Conservation (phyloP, 2,113 vertebrate species). For the Chamaetylas fuelleborni region DNA sequence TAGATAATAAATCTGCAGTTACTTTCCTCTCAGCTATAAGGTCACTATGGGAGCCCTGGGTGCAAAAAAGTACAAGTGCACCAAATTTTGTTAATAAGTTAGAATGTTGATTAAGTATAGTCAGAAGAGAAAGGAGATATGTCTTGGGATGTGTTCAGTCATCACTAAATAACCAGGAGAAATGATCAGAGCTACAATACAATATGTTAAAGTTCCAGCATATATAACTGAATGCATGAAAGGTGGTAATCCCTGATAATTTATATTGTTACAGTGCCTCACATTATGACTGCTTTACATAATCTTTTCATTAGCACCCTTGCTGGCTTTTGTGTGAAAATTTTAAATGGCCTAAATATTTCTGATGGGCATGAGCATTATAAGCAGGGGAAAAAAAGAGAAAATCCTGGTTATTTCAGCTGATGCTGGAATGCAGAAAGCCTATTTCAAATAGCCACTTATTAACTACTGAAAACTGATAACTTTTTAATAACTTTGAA, state of each 20-base stretch:
- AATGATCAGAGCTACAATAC: neutral
- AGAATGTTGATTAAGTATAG: neutral
- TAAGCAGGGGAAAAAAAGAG: neutral
- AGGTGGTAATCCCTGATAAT: neutral
- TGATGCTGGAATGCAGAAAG: neutral
- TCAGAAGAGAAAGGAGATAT: neutral
- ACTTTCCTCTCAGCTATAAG: neutral
- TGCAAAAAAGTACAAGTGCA: neutral
- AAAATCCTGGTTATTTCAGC: neutral
- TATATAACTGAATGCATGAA: neutral
- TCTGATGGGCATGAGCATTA: neutral
- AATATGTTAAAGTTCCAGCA: neutral
- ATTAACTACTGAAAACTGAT: neutral
- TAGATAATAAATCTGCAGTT: neutral
- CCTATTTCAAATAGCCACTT: neutral
- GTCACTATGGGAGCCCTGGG: neutral
- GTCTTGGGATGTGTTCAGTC: neutral
- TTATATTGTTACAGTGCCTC: neutral
- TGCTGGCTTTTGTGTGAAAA: neutral
- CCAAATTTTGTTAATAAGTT: neutral
- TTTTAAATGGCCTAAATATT: neutral
- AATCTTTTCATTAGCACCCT: constrained; percentile 11
- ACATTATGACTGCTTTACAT: neutral
- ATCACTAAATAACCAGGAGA: neutral
- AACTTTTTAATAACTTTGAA: neutral